Conservation (phyloP, 1,140 invertebrate species). For the Drosophila tsacasi region DNA sequence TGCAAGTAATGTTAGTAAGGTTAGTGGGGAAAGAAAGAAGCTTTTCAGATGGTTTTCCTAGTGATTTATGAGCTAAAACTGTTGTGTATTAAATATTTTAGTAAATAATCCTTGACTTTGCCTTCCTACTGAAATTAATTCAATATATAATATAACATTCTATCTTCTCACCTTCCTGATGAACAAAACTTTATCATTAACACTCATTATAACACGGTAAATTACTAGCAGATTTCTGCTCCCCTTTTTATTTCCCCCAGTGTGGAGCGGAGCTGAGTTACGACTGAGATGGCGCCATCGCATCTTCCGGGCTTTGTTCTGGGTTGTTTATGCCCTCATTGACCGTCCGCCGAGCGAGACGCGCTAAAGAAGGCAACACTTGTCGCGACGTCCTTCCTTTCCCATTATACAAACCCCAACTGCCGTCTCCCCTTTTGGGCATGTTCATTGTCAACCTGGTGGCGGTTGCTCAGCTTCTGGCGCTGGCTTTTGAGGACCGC, state of each 20-base stretch:
- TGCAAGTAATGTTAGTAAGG: conserved; percentile 18
- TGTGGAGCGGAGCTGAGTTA: conserved; percentile 18
- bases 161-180: background rate
- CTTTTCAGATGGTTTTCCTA: background rate
- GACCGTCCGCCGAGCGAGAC: conserved; percentile 24
- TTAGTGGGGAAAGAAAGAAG: background rate
- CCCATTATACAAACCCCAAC: background rate
- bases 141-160: background rate
- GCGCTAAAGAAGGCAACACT: conserved; percentile 50
- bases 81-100: background rate
- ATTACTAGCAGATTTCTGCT: background rate
- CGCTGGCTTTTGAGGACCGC: conserved; percentile 51
- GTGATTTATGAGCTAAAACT: background rate
- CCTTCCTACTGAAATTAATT: background rate
- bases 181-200: background rate
- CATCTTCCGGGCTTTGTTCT: conserved; percentile 23
- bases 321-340: conserved; percentile 41
- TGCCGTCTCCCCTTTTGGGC: background rate
- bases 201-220: background rate
- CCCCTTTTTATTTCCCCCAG: background rate
- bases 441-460: conserved; percentile 42
- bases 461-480: conserved; percentile 31
- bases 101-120: background rate
- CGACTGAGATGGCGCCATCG: background rate
- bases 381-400: conserved; percentile 11